Conservation (phyloP, 2,888 invertebrate species). For the Gymnocheta viridis region DNA sequence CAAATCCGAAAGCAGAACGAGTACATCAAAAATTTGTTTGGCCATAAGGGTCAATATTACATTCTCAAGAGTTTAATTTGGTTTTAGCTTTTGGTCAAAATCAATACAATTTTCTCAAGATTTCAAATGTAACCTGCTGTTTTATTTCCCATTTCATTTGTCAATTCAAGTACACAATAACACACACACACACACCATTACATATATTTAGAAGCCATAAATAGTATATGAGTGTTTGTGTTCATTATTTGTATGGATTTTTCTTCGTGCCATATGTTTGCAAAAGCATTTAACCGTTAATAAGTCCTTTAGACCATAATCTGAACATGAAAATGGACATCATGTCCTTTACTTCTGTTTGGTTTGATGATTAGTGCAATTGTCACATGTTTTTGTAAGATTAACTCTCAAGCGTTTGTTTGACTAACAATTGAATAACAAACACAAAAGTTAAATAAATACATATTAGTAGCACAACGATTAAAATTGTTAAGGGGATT, state of each 20-base stretch:
- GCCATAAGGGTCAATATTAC: slow-evolving; percentile 33
- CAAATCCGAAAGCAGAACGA: background rate
- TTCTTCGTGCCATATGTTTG: slow-evolving; percentile 54
- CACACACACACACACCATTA: background rate
- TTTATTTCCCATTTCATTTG: slow-evolving; percentile 52
- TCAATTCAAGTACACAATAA: slow-evolving; percentile 5
- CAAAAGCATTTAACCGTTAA: slow-evolving; percentile 68
- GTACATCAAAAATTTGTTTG: background rate
- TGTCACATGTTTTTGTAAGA: slow-evolving; percentile 60
- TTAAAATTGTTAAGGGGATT: slow-evolving; percentile 40
- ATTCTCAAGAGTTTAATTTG: slow-evolving; percentile 16
- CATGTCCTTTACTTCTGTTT: slow-evolving; percentile 46
- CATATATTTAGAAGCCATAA: background rate
- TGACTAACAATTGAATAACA: slow-evolving; percentile 48
- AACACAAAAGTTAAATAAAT: slow-evolving; percentile 33
- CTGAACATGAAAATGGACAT: slow-evolving; percentile 57
- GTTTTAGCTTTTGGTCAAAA: slow-evolving; percentile 13
- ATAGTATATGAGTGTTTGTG: slow-evolving; percentile 4
- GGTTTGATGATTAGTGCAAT: slow-evolving; percentile 58
- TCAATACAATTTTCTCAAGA: slow-evolving; percentile 28
- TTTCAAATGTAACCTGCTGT: slow-evolving; percentile 37
- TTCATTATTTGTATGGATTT: background rate
- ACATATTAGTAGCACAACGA: slow-evolving; percentile 18
- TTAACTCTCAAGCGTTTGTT: slow-evolving; percentile 54
- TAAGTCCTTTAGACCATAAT: slow-evolving; percentile 66